Percentiles rank a stretch among this genome's conserved stretches.
These are phyloP conservation scores for Amniataba percoides DNA, from an alignment of 2,797 vertebrate genomes.

Conservation along the genomic window DNA sequence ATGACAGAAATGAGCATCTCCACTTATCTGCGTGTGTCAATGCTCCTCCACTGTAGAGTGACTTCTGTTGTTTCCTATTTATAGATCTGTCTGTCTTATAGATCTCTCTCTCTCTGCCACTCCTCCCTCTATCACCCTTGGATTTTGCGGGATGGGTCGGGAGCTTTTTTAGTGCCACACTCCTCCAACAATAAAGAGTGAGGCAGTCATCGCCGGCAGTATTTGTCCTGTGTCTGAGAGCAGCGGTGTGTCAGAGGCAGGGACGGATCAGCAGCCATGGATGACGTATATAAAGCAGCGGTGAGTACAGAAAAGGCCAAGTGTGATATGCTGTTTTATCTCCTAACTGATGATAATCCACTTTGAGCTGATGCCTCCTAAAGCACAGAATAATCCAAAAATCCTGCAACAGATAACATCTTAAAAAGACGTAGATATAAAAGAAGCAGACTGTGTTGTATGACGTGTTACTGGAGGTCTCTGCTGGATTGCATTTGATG, in stretches of 20 bases:
- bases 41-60: slow-evolving; percentile 57
- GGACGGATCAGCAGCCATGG: slow-evolving; percentile 80
- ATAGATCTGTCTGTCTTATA: slow-evolving; percentile 63
- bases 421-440: no score
- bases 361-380: not conserved
- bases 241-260: slow-evolving; percentile 52
- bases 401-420: not conserved
- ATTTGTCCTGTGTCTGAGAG: slow-evolving; percentile 68
- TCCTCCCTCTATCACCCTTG: slow-evolving; percentile 64
- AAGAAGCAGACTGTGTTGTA: not conserved
- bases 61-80: slow-evolving; percentile 78
- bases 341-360: not conserved
- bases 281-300: slow-evolving; percentile 90
- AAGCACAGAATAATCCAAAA: not conserved
- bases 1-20: slow-evolving; percentile 26
- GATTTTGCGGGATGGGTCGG: slow-evolving; percentile 68
- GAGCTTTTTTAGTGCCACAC: slow-evolving; percentile 71
- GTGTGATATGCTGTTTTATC: not conserved
- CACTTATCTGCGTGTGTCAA: slow-evolving; percentile 31
- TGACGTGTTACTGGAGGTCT: not conserved
- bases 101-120: slow-evolving; percentile 44
- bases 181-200: slow-evolving; percentile 75
- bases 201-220: slow-evolving; percentile 61
- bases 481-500: not conserved
- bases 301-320: slow-evolving; percentile 76